Base-by-base conservation (phyloP, 2,797 vertebrate species). In the Enteromius mattozi region DNA sequence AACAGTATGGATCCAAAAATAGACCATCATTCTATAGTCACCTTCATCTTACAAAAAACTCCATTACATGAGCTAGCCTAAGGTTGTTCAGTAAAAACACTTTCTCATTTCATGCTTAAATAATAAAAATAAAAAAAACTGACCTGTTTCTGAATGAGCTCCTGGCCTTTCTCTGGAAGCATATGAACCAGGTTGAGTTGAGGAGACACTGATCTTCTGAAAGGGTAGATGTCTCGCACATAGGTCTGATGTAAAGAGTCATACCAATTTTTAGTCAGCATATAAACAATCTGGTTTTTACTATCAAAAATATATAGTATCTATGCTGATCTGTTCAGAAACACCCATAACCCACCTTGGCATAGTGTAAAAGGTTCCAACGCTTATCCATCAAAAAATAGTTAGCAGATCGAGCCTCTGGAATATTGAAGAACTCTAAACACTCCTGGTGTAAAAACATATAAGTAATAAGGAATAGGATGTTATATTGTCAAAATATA, bases 351-450 rank as follows among this genome's bases (percentile, higher is more conserved):
- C 85, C 30, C 6, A 98, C 98, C 96, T 99, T 99, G 88, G 96
- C 97, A 82, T 99, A 99, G 92, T 99, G 98, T 88, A 99, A 98
- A 86, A 99, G 97, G 90, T 99, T 99, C 98, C 98, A 99, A 27
- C 98, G 94, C 89, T 99, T 99, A 94, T 99, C 98, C 98, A 99
- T 99, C 76, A 99, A 96, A 92, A 99, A 99, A 89, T 98, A 99
- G 88, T 98, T 96, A 6, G 97, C 96, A 3, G 97, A 97, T 86
- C 99, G 96, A 6, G 98, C 97, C 89, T 99, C 98, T 1, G 98
- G 97, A 88, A 99, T 98, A 89, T 99, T 99, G 94, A 99, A 99
- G 93, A 99, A 99, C 88, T 99, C 98, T 87, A 99, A 92, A 87
- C 98, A 99, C 85, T 99, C 98, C 98, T 99, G 88, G 86, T 59